These are phyloP conservation scores for Leptura quadrifasciata DNA, from an alignment of 2,888 invertebrate genomes.

Conservation along the genomic window DNA sequence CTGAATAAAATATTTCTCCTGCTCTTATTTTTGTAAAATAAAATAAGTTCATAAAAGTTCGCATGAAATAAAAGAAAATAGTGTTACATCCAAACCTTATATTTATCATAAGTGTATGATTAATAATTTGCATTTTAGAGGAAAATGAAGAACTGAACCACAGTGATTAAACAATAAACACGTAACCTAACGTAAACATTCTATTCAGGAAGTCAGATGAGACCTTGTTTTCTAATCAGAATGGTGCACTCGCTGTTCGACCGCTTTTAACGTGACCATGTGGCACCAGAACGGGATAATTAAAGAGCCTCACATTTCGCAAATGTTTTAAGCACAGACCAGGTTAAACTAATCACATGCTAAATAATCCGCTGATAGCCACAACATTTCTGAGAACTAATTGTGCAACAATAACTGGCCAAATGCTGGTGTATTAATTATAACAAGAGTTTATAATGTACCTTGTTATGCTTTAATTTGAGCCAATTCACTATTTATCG, in stretches of 20 bases:
- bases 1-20: no score
- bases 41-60: no score
- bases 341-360: constrained; percentile 52
- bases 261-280: constrained; percentile 49
- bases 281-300: constrained; percentile 51
- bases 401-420: background rate
- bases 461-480: constrained; percentile 33
- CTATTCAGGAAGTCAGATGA: background rate
- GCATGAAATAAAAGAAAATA: no score
- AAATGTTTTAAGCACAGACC: constrained; percentile 49
- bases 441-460: constrained; percentile 26
- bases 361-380: constrained; percentile 44
- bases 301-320: constrained; percentile 56
- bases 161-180: background rate
- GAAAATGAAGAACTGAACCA: background rate
- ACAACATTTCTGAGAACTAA: constrained; percentile 36
- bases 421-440: constrained; percentile 38
- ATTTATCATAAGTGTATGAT: no score
- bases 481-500: background rate
- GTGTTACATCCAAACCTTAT: no score
- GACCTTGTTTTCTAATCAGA: constrained; percentile 1
- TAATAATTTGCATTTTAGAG: background rate
- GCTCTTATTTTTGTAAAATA: no score
- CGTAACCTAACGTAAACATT: background rate
- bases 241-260: background rate